phyloP scores from a whole-genome alignment of 1,140 invertebrate species.

The Megalonaias nervosa region DNA sequence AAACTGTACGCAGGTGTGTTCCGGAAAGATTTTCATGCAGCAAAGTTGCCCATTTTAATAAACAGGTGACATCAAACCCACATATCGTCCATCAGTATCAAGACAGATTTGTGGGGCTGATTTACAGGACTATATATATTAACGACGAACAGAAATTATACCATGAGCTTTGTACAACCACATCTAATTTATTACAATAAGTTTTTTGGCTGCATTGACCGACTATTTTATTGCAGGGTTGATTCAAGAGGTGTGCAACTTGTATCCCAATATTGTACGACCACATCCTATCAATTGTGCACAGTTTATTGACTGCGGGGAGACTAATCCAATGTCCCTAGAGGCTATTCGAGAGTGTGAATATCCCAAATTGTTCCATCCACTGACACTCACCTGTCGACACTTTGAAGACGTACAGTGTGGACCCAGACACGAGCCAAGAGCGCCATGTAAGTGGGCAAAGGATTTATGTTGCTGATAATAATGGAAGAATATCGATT shows the following conservation, averaged over 20 bases:
- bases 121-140: too few relatives aligned
- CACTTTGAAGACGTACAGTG: slow-evolving; percentile 57
- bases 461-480: neutral
- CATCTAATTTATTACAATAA: slow-evolving; percentile 46
- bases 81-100: too few relatives aligned
- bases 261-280: slow-evolving; percentile 11
- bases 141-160: slow-evolving; percentile 35
- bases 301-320: slow-evolving; percentile 15
- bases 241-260: neutral
- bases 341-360: slow-evolving; percentile 44
- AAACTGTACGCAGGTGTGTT: too few relatives aligned
- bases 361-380: slow-evolving; percentile 59
- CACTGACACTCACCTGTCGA: slow-evolving; percentile 37
- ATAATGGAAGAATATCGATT: too few relatives aligned
- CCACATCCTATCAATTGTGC: slow-evolving; percentile 15
- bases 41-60: too few relatives aligned
- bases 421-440: slow-evolving; percentile 48
- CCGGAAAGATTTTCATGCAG: too few relatives aligned
- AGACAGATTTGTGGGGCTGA: too few relatives aligned
- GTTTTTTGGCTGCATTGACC: neutral
- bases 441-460: slow-evolving; percentile 56
- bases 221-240: slow-evolving; percentile 13
- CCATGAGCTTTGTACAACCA: slow-evolving; percentile 48
- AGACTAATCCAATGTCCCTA: slow-evolving; percentile 19
- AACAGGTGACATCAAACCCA: too few relatives aligned